Evolutionary conservation across 2,888 invertebrate genomes (phyloP).

Genomic region (Zelleria hepariella): DNA sequence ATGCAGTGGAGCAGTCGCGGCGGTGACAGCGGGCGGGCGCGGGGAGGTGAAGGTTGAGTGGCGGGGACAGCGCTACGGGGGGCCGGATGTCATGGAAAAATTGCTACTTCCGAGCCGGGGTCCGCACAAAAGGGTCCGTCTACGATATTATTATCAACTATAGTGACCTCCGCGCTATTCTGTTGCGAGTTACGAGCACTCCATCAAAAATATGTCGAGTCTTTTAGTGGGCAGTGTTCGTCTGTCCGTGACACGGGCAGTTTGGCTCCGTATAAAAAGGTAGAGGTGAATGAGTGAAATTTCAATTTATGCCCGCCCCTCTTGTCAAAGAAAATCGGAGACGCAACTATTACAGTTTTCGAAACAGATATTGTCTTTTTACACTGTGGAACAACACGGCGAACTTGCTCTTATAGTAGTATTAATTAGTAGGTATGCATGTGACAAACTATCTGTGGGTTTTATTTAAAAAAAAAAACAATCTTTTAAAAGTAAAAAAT

Average conservation of each 20-base stretch:
- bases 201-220: constrained; percentile 36
- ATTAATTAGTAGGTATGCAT: too few species aligned
- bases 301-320: neutral
- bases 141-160: constrained; percentile 53
- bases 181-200: constrained; percentile 38
- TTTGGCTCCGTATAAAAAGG: neutral
- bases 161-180: constrained; percentile 40
- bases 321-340: neutral
- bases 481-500: too few species aligned
- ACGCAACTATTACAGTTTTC: neutral
- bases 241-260: neutral
- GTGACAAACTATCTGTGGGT: too few species aligned
- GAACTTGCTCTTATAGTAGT: too few species aligned
- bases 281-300: neutral
- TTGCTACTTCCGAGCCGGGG: constrained; percentile 56
- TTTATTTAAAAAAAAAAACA: too few species aligned
- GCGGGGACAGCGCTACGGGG: constrained; percentile 48
- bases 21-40: neutral
- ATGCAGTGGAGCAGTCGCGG: constrained; percentile 3
- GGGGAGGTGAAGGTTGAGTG: constrained; percentile 19
- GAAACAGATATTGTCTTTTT: neutral
- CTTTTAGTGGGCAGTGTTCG: constrained; percentile 21
- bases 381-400: too few species aligned
- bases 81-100: constrained; percentile 62
- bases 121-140: constrained; percentile 46